Conservation (phyloP, 2,113 vertebrate species). For the Vulpes vulpes region DNA sequence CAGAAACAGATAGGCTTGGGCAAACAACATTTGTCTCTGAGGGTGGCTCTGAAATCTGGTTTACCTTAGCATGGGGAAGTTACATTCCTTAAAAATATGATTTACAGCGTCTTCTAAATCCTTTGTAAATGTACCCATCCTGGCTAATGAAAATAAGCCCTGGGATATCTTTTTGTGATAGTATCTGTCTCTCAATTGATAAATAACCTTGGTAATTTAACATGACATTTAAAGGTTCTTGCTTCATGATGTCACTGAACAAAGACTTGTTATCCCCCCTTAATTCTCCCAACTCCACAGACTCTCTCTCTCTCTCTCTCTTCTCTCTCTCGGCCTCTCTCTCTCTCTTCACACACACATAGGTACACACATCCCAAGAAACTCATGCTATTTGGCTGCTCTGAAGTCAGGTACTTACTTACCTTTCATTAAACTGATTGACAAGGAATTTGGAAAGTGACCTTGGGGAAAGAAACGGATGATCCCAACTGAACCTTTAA, state of each 20-base stretch:
- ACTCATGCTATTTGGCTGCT: not conserved
- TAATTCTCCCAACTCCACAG: not conserved
- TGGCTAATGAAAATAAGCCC: not conserved
- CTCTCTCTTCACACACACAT: not conserved
- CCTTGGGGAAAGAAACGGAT: slow-evolving; percentile 24
- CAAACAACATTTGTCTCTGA: not conserved
- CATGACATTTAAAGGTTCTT: not conserved
- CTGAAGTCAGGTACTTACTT: slow-evolving; percentile 22
- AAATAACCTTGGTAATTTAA: not conserved
- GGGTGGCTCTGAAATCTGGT: not conserved
- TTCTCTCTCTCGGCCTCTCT: not conserved
- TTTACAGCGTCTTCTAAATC: not conserved
- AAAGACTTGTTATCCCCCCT: not conserved
- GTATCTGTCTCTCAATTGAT: not conserved
- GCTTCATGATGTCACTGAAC: not conserved
- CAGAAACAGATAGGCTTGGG: not conserved
- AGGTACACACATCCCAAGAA: not conserved
- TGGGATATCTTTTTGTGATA: not conserved
- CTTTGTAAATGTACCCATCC: not conserved
- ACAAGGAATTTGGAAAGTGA: slow-evolving; percentile 65
- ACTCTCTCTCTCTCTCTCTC: not conserved
- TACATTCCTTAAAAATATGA: slow-evolving; percentile 9
- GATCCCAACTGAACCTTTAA: slow-evolving; percentile 52
- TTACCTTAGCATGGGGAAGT: not conserved
- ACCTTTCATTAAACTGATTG: slow-evolving; percentile 61